A percentile compares a stretch with the other conserved stretches of the same genome.
These are phyloP conservation scores for Gavia stellata DNA, from an alignment of 2,113 vertebrate genomes.

Conservation along the genomic window DNA sequence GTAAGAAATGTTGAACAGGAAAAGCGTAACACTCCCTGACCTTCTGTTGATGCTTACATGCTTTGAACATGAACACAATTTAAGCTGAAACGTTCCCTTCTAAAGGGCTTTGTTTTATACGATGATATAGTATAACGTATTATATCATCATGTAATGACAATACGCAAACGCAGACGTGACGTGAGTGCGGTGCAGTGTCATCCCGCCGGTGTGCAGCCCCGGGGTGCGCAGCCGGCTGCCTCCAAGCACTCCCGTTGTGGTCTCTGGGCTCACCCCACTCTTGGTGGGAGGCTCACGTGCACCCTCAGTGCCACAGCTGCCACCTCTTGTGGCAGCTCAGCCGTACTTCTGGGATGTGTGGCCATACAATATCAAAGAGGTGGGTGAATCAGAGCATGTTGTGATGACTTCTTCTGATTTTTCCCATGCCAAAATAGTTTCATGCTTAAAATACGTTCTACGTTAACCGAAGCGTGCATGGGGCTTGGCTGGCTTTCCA, in stretches of 20 bases:
- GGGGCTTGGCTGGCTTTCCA: background rate
- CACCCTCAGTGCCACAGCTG: background rate
- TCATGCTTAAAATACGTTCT: background rate
- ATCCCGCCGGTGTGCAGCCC: background rate
- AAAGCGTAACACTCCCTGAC: background rate
- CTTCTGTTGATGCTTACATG: background rate
- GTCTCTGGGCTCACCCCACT: background rate
- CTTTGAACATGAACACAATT: accelerated
- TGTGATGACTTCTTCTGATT: background rate
- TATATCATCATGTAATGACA: background rate
- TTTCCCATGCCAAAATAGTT: background rate
- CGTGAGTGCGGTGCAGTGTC: accelerated
- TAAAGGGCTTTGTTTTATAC: background rate
- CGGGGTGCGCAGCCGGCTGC: background rate
- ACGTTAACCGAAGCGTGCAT: accelerated
- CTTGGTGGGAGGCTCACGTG: background rate
- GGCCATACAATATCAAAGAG: background rate
- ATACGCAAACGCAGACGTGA: accelerated
- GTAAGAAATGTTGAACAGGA: accelerated
- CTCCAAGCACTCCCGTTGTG: background rate
- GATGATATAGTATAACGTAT: too few species aligned
- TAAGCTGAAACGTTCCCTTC: background rate
- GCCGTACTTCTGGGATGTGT: background rate
- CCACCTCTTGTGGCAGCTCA: background rate
- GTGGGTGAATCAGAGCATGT: background rate